Conservation (phyloP, 2,113 vertebrate species). For the Vulpes ferrilata region DNA sequence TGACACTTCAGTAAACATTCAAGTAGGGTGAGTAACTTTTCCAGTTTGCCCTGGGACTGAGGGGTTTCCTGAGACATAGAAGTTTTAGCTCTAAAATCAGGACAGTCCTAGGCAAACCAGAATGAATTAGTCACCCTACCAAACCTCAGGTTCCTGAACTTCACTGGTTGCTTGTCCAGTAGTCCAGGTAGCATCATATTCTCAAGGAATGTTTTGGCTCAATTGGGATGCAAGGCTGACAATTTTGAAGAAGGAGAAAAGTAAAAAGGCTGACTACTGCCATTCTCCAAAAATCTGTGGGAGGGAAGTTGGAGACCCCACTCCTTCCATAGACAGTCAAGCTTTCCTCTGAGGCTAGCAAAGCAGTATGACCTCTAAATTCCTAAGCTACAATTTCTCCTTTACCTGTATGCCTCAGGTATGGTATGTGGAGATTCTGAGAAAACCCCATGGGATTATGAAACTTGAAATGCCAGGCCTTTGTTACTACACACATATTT, state of each 20-base stretch:
- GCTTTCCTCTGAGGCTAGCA: background rate
- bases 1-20: background rate
- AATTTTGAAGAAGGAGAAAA: background rate
- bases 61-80: background rate
- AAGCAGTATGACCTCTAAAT: background rate
- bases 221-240: background rate
- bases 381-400: background rate
- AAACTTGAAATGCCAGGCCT: background rate
- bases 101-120: background rate
- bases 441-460: background rate
- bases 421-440: background rate
- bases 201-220: background rate
- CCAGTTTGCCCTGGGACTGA: background rate
- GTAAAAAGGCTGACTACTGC: background rate
- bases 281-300: background rate
- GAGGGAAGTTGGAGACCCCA: background rate
- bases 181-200: background rate
- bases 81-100: background rate
- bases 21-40: background rate
- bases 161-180: background rate
- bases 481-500: background rate
- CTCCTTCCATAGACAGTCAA: background rate
- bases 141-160: background rate
- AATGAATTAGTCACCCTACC: background rate
- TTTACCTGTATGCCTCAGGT: background rate